Conservation (phyloP, 2,888 invertebrate species). For the Smittia aterrima region DNA sequence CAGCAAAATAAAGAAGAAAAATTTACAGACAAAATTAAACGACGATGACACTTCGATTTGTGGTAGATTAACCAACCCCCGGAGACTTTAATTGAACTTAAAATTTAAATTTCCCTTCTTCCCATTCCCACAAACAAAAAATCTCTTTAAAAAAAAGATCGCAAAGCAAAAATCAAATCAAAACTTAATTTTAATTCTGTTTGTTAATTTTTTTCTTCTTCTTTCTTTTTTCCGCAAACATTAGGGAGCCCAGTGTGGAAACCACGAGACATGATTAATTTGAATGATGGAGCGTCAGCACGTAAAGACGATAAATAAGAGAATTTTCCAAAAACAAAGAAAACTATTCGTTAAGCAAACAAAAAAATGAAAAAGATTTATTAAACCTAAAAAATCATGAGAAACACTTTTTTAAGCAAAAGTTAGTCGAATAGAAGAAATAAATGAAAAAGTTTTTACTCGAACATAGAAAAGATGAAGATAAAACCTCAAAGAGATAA, state of each 20-base stretch:
- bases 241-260: constrained; percentile 94
- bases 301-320: constrained; percentile 55
- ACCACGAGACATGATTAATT: constrained; percentile 81
- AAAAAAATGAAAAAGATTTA: constrained; percentile 32
- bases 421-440: constrained; percentile 35
- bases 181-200: constrained; percentile 42
- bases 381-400: constrained; percentile 30
- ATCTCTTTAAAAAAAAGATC: neutral
- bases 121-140: neutral
- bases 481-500: constrained; percentile 30
- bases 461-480: constrained; percentile 23
- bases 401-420: constrained; percentile 39
- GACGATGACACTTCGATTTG: no score
- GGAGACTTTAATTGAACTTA: neutral
- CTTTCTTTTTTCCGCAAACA: constrained; percentile 59
- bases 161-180: constrained; percentile 1
- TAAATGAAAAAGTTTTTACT: constrained; percentile 40
- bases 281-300: constrained; percentile 58
- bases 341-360: constrained; percentile 37
- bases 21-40: constrained; percentile 15
- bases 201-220: constrained; percentile 43
- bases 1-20: neutral
- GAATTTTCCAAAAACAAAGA: constrained; percentile 36
- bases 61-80: neutral
- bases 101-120: neutral